Base-by-base conservation (phyloP, 2,113 vertebrate genomes). In the Cyrtonyx montezumae region DNA sequence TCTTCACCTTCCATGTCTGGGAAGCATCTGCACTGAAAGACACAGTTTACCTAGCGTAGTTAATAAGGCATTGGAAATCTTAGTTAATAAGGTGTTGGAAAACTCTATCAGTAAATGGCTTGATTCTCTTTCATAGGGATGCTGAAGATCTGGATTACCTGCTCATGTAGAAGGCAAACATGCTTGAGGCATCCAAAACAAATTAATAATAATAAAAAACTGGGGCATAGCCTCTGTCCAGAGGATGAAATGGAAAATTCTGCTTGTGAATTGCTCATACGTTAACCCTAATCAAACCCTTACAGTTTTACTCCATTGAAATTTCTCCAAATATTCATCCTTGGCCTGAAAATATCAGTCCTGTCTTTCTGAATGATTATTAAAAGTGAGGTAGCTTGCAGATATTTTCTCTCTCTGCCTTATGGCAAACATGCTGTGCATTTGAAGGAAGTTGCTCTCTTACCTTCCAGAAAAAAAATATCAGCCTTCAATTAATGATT, bases 151-250 rank as follows among this genome's bases (percentile, higher is more conserved):
- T 30, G 66, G 26, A n/a, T 74, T 30, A 53, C 25, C 10, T 48
- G 42, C 26, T 76, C 40, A 36, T 4, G 34, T 0, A n/a, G 4
- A 79, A 46, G 8, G 53, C 1, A 18, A 15, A 34, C 5, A 4
- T 36, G 61, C 42, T 17, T n/a, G 12, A 15, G 16, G 55, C 6
- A 13, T 12, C 8, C 1, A 36, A 20, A 49, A 9, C 26, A 13
- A 51, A 70, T 30, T 53, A 58, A 56, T 56, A 53, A 56, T 32
- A 32, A 55, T 30, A 56, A 32, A 43, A 45, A 43, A 37, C 9
- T 16, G 80, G 66, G 13, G 11, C 4, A 59, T 6, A 37, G 8
- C 4, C 3, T 70, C 34, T 16, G 3, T 14, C 10, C 8, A 46
- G 56, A 90, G 19, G 61, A 67, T 5, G 10, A 5, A 8, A 65